A percentile compares a stretch with the other conserved stretches of the same genome.
Evolutionary conservation across 2,888 invertebrate species (phyloP).

Genomic region (Aspidiotus rigidus): DNA sequence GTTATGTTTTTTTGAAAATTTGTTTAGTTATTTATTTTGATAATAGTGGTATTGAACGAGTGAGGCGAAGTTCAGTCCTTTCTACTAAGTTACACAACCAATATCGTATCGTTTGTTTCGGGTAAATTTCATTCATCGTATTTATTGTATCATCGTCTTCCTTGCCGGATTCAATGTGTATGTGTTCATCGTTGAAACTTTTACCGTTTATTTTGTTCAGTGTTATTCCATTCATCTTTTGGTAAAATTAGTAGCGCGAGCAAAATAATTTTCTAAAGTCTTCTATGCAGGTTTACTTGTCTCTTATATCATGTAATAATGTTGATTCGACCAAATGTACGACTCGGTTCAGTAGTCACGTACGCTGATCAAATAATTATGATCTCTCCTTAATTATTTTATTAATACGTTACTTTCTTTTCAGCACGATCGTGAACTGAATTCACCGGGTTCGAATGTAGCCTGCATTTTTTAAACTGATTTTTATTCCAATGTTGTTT

Average conservation of each 20-base stretch:
- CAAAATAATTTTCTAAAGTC: background rate
- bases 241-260: background rate
- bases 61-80: background rate
- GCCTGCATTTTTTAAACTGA: slow-evolving; percentile 1
- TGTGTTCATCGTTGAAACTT: background rate
- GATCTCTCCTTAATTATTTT: background rate
- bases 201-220: background rate
- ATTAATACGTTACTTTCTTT: background rate
- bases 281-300: background rate
- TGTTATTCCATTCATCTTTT: background rate
- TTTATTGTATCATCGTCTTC: background rate
- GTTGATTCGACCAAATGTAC: slow-evolving; percentile 2
- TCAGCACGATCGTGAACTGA: too few relatives aligned
- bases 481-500: background rate
- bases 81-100: background rate
- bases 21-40: too few relatives aligned
- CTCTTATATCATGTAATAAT: background rate
- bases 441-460: background rate
- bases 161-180: background rate
- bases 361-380: background rate
- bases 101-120: too few relatives aligned
- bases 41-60: too few relatives aligned
- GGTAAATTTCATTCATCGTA: too few relatives aligned
- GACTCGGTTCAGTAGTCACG: background rate
- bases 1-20: background rate